Evolutionary conservation across 1,140 invertebrate species (phyloP).

Genomic region (Stenopsyche tienmushanensis): DNA sequence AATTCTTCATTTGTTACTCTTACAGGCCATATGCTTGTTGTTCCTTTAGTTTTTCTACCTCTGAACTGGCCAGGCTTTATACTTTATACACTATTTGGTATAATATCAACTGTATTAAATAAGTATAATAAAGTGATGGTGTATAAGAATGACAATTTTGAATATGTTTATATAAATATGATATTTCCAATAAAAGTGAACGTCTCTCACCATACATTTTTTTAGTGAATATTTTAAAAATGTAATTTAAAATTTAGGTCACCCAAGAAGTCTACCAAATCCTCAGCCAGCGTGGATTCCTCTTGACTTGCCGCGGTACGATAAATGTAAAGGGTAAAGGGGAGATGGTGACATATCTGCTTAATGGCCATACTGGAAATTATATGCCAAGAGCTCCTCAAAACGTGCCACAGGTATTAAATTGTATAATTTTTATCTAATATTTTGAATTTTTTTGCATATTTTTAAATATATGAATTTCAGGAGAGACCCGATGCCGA

Average conservation of each 20-base stretch:
- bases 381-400: constrained; percentile 23
- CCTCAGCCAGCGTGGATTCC: constrained; percentile 70
- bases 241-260: constrained; percentile 61
- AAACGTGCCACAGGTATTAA: neutral
- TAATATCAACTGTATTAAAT: neutral
- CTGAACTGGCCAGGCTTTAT: too few species aligned
- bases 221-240: constrained; percentile 26
- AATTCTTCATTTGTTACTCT: too few species aligned
- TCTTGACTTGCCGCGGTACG: constrained; percentile 74
- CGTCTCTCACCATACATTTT: too few species aligned
- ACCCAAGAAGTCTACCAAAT: constrained; percentile 85
- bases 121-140: too few species aligned
- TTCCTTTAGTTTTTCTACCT: too few species aligned
- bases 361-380: constrained; percentile 57
- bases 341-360: constrained; percentile 91
- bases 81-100: neutral
- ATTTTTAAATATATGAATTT: neutral
- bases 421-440: neutral
- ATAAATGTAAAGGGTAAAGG: constrained; percentile 94
- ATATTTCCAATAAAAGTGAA: too few species aligned
- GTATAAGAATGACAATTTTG: too few species aligned
- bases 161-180: too few species aligned
- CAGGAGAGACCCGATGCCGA: neutral
- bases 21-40: too few species aligned
- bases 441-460: neutral